A percentile compares a stretch with the other conserved stretches of the same genome.
Conservation (phyloP, 2,113 vertebrate genomes). For the Cettia cetti region DNA sequence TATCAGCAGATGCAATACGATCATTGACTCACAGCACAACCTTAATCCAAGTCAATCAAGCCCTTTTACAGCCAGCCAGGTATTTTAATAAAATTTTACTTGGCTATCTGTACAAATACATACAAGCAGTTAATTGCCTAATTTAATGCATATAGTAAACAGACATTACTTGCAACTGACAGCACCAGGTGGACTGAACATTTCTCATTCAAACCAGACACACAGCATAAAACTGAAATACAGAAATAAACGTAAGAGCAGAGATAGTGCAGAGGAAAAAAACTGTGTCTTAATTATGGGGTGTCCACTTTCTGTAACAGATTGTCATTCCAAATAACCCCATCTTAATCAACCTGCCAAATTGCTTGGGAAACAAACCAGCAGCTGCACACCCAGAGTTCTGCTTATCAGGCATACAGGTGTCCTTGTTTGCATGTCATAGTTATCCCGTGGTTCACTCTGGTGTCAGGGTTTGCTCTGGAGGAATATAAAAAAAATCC, state of each 20-base stretch:
- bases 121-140: constrained; percentile 12
- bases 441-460: background rate
- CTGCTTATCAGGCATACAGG: background rate
- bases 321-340: constrained; percentile 5
- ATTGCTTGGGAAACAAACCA: background rate
- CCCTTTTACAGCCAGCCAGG: background rate
- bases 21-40: background rate
- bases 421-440: background rate
- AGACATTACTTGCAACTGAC: background rate
- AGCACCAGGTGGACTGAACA: constrained; percentile 24
- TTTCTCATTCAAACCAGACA: constrained; percentile 21
- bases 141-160: constrained; percentile 23
- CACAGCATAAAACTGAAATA: background rate
- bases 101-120: background rate
- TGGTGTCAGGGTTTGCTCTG: background rate
- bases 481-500: background rate
- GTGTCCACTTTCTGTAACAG: constrained; percentile 17
- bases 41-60: background rate
- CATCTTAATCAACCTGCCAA: constrained; percentile 18
- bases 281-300: background rate
- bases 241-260: background rate
- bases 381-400: background rate
- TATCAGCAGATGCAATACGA: background rate
- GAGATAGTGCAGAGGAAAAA: background rate
- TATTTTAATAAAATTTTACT: background rate